A percentile compares a stretch with the other conserved stretches of the same genome.
Conservation (phyloP, 2,797 vertebrate genomes). For the Chloroceryle inda region DNA sequence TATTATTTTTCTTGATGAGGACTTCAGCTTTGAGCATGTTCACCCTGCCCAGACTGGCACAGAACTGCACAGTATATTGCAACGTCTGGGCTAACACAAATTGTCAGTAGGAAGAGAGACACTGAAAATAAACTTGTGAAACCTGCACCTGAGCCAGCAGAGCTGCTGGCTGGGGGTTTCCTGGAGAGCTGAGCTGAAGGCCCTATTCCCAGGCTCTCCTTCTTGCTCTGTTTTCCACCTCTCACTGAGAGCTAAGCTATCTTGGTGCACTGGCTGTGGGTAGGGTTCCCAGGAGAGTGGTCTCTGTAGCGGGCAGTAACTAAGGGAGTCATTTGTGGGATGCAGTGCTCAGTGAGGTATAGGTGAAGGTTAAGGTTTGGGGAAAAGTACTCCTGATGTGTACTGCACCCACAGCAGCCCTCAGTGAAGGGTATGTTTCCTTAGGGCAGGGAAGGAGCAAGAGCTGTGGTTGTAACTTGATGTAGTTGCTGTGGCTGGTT, state of each 20-base stretch:
- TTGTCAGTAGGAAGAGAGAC: neutral
- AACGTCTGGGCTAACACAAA: neutral
- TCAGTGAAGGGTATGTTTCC: neutral
- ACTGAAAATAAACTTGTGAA: neutral
- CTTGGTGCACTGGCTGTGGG: neutral
- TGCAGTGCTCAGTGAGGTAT: neutral
- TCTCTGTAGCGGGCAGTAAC: neutral
- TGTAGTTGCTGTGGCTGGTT: neutral
- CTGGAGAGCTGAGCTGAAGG: neutral
- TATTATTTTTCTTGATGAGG: neutral
- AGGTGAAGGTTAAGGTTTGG: neutral
- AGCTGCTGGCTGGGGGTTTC: neutral
- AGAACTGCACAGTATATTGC: neutral
- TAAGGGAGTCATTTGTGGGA: neutral
- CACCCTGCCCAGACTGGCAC: neutral
- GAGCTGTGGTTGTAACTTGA: neutral
- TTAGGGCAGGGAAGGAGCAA: neutral
- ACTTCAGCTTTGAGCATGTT: neutral
- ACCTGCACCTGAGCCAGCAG: neutral
- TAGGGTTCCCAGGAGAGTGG: neutral
- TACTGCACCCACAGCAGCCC: neutral
- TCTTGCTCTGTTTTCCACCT: neutral
- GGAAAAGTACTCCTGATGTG: neutral
- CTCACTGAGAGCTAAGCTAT: neutral
- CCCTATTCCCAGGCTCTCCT: neutral